Percentiles rank a stretch among this genome's conserved stretches.
Conservation (phyloP, 2,797 vertebrate species). For the Passerculus sandwichensis region DNA sequence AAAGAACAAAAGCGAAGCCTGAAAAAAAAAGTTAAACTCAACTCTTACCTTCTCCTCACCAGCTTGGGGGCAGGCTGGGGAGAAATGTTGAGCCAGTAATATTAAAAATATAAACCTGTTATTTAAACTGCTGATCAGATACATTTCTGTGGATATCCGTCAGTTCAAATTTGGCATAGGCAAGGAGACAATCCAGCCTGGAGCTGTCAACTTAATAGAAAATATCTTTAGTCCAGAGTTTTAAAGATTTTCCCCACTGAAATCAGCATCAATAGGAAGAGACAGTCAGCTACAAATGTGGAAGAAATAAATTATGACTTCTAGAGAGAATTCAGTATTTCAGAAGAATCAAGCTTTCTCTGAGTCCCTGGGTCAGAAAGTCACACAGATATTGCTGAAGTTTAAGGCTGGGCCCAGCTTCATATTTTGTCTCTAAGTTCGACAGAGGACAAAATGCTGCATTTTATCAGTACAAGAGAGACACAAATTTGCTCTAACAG, state of each 20-base stretch:
- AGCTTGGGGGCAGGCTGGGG: not conserved
- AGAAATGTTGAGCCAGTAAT: not conserved
- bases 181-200: not conserved
- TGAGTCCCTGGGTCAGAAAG: not conserved
- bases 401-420: not conserved
- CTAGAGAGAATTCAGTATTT: not conserved
- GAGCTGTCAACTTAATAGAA: not conserved
- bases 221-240: not conserved
- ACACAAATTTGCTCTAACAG: not conserved
- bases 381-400: not conserved
- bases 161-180: not conserved
- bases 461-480: not conserved
- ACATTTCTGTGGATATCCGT: not conserved
- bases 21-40: not conserved
- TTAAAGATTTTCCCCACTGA: conserved; percentile 1
- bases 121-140: not conserved
- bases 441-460: not conserved
- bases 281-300: not conserved
- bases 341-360: not conserved
- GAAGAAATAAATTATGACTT: not conserved
- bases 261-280: not conserved
- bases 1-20: not conserved
- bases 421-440: not conserved
- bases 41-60: not conserved
- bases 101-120: not conserved